phyloP scores from a whole-genome alignment of 2,113 vertebrate genomes.

The Clinocottus analis region DNA sequence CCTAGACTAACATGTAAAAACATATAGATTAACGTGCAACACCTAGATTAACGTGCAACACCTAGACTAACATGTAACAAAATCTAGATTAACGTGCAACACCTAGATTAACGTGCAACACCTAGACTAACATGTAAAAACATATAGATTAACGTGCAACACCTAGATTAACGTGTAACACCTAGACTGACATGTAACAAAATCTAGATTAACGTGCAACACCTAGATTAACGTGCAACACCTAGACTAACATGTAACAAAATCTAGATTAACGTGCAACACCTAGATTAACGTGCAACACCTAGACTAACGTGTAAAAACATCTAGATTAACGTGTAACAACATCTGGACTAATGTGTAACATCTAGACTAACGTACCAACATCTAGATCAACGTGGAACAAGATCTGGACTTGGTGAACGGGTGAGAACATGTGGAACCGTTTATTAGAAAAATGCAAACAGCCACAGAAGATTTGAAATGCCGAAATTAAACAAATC shows the following conservation, averaged over 20 bases:
- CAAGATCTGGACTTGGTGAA: background rate
- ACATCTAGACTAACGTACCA: too few relatives aligned
- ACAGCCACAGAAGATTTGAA: background rate
- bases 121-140: too few relatives aligned
- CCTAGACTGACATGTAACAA: too few relatives aligned
- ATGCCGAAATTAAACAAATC: background rate
- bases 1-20: background rate
- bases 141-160: too few relatives aligned
- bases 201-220: background rate
- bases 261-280: too few relatives aligned
- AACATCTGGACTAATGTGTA: too few relatives aligned
- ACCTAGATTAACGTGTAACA: too few relatives aligned
- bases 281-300: too few relatives aligned
- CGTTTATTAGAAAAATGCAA: conserved; percentile 14
- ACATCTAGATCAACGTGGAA: background rate
- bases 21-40: background rate
- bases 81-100: background rate
- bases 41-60: background rate
- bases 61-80: background rate
- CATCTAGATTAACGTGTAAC: too few relatives aligned
- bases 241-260: background rate
- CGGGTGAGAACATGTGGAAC: background rate
- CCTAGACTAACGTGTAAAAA: too few relatives aligned
- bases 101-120: background rate
- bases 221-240: background rate